Percentiles rank a stretch among this genome's conserved stretches.
Evolutionary conservation across 1,140 invertebrate species (phyloP).

Genomic region (Pygmarrhopalites habei): DNA sequence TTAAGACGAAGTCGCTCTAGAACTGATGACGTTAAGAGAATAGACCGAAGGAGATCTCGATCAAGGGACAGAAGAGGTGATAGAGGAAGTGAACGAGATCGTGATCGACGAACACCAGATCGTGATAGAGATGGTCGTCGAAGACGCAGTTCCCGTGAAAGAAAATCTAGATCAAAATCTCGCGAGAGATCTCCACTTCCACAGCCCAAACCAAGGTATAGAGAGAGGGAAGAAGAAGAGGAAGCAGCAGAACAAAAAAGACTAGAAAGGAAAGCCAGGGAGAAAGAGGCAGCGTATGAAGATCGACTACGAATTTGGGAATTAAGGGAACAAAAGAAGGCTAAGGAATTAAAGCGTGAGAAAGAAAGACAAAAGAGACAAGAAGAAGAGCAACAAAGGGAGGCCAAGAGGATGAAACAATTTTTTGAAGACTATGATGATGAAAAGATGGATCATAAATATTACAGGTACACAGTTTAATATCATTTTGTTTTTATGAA

Average conservation of each 20-base stretch:
- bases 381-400: constrained; percentile 74
- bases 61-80: constrained; percentile 40
- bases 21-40: not conserved
- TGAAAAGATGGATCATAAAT: constrained; percentile 91
- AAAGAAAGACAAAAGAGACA: constrained; percentile 72
- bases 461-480: constrained; percentile 67
- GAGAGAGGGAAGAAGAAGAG: constrained; percentile 82
- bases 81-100: constrained; percentile 17
- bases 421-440: constrained; percentile 99
- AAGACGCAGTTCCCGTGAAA: constrained; percentile 32
- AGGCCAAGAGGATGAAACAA: constrained; percentile 90
- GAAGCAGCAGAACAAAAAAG: constrained; percentile 83
- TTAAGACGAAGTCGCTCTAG: not conserved
- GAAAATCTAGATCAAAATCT: constrained; percentile 24
- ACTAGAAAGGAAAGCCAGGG: constrained; percentile 77
- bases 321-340: constrained; percentile 80
- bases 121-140: constrained; percentile 49
- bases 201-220: constrained; percentile 40
- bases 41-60: constrained; percentile 31
- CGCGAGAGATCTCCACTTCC: constrained; percentile 21
- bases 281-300: constrained; percentile 91
- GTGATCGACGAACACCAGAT: constrained; percentile 38
- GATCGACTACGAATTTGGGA: constrained; percentile 79
- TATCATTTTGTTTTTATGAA: not conserved
- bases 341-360: constrained; percentile 87